phyloP scores from a whole-genome alignment of 2,113 vertebrate species.

The Phodopus roborovskii region DNA sequence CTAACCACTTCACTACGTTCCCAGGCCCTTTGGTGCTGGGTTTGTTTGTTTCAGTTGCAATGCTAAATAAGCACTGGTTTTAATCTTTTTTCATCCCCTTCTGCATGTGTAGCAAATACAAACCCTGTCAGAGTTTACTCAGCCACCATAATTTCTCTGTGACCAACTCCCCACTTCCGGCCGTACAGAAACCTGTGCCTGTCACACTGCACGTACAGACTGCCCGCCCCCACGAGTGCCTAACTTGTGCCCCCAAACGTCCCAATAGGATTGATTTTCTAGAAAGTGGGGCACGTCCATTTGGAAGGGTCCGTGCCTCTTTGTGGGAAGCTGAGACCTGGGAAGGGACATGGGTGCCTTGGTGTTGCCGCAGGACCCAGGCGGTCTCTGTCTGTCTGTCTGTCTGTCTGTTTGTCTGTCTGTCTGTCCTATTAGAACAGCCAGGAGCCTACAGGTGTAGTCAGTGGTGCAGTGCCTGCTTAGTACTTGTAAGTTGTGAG shows the following conservation, averaged over 20 bases:
- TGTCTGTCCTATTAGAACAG: background rate
- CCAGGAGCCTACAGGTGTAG: background rate
- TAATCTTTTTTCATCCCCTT: background rate
- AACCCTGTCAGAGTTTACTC: background rate
- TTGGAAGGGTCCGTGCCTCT: background rate
- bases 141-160: background rate
- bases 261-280: background rate
- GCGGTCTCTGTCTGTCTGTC: background rate
- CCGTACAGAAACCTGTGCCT: background rate
- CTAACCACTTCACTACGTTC: background rate
- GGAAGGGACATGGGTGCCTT: background rate
- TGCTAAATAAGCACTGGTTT: background rate
- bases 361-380: background rate
- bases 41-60: background rate
- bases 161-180: accelerated
- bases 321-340: background rate
- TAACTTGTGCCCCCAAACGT: background rate
- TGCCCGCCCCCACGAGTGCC: background rate
- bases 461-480: background rate
- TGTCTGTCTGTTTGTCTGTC: background rate
- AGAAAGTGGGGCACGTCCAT: background rate
- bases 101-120: background rate
- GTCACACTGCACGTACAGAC: background rate
- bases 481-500: background rate
- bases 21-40: background rate